These are phyloP conservation scores for Potorous gilbertii DNA, from an alignment of 2,797 vertebrate genomes.

Conservation along the genomic window DNA sequence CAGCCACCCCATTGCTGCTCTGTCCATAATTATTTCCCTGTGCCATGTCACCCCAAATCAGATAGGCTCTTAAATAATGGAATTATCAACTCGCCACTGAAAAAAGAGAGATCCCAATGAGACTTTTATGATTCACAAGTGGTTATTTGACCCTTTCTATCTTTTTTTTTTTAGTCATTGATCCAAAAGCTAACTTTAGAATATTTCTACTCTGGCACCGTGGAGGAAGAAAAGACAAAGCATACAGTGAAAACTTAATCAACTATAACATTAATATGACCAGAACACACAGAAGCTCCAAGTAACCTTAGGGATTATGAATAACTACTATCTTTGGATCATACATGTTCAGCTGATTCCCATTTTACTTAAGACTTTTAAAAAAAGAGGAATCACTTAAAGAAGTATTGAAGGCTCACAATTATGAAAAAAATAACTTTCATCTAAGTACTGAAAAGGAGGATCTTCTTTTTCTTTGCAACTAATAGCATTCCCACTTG, in stretches of 20 bases:
- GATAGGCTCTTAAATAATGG: slow-evolving; percentile 76
- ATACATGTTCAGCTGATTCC: not conserved
- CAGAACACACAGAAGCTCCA: not conserved
- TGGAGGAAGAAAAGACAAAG: not conserved
- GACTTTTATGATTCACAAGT: not conserved
- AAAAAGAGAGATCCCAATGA: slow-evolving; percentile 67
- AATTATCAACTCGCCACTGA: slow-evolving; percentile 84
- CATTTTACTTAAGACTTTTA: not conserved
- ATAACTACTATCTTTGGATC: slow-evolving; percentile 7
- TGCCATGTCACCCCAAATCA: slow-evolving; percentile 90
- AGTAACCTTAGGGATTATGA: not conserved
- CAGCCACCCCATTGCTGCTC: slow-evolving; percentile 94
- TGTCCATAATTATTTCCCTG: slow-evolving; percentile 96
- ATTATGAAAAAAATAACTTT: not conserved
- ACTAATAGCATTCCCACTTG: not conserved
- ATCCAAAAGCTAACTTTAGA: not conserved
- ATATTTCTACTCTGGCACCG: not conserved
- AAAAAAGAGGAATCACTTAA: not conserved
- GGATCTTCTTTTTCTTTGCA: not conserved
- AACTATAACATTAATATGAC: not conserved
- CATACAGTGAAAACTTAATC: not conserved
- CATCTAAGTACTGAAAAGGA: not conserved
- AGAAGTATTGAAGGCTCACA: slow-evolving; percentile 36
- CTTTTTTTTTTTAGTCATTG: not conserved
- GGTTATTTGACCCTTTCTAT: not conserved